These are phyloP conservation scores for Athalia circularis DNA, from an alignment of 2,888 invertebrate genomes.

Conservation along the genomic window DNA sequence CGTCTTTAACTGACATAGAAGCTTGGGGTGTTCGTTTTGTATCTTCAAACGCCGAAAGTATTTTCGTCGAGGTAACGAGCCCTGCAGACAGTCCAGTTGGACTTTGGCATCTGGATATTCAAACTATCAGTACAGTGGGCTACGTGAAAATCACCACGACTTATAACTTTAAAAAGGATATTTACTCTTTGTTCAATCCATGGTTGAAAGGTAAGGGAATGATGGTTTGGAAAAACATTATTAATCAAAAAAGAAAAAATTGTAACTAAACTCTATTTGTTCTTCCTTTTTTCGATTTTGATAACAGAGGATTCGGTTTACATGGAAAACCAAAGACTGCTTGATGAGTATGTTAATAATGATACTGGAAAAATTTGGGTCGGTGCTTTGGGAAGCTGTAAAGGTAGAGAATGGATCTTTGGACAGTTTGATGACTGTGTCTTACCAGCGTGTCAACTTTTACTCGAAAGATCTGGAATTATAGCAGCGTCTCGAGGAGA, in stretches of 20 bases:
- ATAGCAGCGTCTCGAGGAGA: slow-evolving; percentile 77
- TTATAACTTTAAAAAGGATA: slow-evolving; percentile 80
- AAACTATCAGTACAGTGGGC: slow-evolving; percentile 75
- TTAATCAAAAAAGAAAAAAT: no score
- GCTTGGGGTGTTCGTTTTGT: slow-evolving; percentile 74
- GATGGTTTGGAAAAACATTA: not conserved
- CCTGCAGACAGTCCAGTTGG: slow-evolving; percentile 82
- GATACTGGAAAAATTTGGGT: slow-evolving; percentile 93
- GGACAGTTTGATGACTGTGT: slow-evolving; percentile 87
- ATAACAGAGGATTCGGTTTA: slow-evolving; percentile 83
- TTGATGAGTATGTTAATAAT: slow-evolving; percentile 87
- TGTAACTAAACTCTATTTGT: no score
- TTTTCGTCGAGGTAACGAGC: slow-evolving; percentile 78
- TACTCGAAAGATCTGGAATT: slow-evolving; percentile 82
- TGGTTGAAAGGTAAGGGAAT: slow-evolving; percentile 83
- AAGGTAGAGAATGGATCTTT: slow-evolving; percentile 89
- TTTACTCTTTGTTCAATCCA: slow-evolving; percentile 89
- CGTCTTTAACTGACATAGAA: slow-evolving; percentile 63
- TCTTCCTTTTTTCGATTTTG: no score
- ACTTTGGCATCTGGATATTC: slow-evolving; percentile 80
- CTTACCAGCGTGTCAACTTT: slow-evolving; percentile 82
- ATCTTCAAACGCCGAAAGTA: slow-evolving; percentile 60
- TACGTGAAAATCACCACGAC: slow-evolving; percentile 70
- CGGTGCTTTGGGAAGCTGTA: slow-evolving; percentile 82
- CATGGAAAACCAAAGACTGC: slow-evolving; percentile 81